phyloP scores from a whole-genome alignment of 2,113 vertebrate genomes.

The Apodemus sylvaticus region DNA sequence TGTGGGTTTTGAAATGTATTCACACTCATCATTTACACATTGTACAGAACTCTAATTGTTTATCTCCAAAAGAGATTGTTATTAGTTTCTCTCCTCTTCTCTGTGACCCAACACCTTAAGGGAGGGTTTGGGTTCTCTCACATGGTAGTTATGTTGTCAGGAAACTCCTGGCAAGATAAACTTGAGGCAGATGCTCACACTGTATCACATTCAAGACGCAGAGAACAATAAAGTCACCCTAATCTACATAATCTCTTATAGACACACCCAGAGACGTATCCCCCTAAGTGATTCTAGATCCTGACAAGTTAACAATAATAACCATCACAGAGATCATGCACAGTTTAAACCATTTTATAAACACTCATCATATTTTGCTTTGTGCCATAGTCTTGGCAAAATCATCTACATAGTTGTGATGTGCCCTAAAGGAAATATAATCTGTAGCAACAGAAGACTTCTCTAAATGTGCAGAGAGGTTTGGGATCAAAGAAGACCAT shows the following conservation, averaged over 20 bases:
- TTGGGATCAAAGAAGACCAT: not conserved
- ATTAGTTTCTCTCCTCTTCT: not conserved
- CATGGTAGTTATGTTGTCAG: not conserved
- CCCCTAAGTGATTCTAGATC: not conserved
- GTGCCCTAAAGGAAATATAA: not conserved
- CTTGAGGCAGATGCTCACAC: too few relatives aligned
- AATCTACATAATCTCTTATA: not conserved
- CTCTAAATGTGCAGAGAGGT: not conserved
- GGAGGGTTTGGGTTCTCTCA: not conserved
- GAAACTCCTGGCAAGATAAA: not conserved
- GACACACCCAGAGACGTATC: not conserved
- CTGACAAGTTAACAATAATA: not conserved
- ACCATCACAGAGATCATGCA: not conserved
- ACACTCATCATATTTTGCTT: not conserved
- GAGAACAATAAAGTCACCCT: not conserved
- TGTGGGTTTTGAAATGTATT: not conserved
- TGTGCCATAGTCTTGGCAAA: not conserved
- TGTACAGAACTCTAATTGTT: not conserved
- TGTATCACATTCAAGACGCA: not conserved
- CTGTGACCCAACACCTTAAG: not conserved
- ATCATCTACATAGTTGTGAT: not conserved
- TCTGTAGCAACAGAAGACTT: not conserved
- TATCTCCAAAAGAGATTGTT: not conserved
- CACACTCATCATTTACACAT: not conserved
- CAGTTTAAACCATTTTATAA: not conserved